Base-by-base conservation (phyloP, 1,140 invertebrate genomes). In the Colletes gigas region DNA sequence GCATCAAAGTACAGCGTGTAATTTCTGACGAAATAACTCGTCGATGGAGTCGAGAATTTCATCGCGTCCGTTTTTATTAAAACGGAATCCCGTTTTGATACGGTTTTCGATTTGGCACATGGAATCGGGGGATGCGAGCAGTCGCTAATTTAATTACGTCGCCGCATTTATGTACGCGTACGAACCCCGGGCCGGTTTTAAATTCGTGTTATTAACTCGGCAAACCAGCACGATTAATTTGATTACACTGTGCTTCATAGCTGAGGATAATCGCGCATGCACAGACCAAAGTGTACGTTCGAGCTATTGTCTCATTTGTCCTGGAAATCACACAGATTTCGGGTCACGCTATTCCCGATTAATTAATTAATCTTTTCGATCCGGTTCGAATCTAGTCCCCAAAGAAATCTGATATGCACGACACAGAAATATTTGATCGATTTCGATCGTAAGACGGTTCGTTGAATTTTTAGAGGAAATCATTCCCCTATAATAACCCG, bases 131-230 rank as follows among this genome's bases (percentile, higher is more conserved):
- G n/a, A 3, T 57, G n/a, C 1, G 39, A 10, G n/a, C 41, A 17
- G 39, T 57, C 10, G 47, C 21, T 62, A 19, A 15, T 41, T 54
- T 55, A 78, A 73, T 78, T 55, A 55, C 59, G 59, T 72, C 59
- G 50, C 6, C 19, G 77, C 30, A 44, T 78, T 72, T 15, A 6
- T 10, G 14, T 19, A 39, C 50, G 19, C 21, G n/a, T 4, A 30
- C 5, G 55, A 44, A n/a, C 15, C 21, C 30, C 30, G 15, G 17
- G 55, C 15, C 39, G 66, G 15, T 78, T 72, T 62, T 55, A 78
- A 73, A 72, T 78, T 78, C 59, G 52, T 62, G 68, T 78, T 78
- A 73, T 78, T 78, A 78, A 72, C 69, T 41, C 9, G 30, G 74
- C 65, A 67, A 76, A 76, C 65, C 19, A 39, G 14, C 59, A 54